Conservation (phyloP, 1,140 invertebrate genomes). For the Aphidius gifuensis region DNA sequence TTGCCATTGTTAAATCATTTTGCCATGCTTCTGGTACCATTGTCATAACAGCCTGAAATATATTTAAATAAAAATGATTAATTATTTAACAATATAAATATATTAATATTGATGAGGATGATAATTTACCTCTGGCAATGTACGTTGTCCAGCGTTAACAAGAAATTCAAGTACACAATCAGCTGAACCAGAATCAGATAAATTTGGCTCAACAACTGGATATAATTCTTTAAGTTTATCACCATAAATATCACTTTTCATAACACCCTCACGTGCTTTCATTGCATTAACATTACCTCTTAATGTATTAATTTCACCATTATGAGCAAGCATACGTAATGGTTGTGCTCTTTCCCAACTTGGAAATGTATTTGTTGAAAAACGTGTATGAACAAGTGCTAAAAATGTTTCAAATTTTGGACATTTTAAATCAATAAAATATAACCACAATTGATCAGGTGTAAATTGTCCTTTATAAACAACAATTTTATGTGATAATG, state of each 20-base stretch:
- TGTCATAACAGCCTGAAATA: slow-evolving; percentile 85
- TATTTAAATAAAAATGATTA: slow-evolving; percentile 11
- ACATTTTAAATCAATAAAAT: slow-evolving; percentile 69
- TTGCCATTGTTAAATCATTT: slow-evolving; percentile 88
- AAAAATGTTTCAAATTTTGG: slow-evolving; percentile 90
- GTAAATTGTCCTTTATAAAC: slow-evolving; percentile 99
- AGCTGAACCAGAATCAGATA: slow-evolving; percentile 95
- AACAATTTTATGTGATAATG: slow-evolving; percentile 82
- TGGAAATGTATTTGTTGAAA: slow-evolving; percentile 99
- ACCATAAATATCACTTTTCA: slow-evolving; percentile 84
- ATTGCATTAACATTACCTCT: slow-evolving; percentile 97
- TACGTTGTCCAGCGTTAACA: slow-evolving; percentile 84
- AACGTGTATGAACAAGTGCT: slow-evolving; percentile 93
- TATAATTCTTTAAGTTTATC: slow-evolving; percentile 82
- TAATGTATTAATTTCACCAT: slow-evolving; percentile 99
- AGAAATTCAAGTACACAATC: slow-evolving; percentile 98
- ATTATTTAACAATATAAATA: neutral
- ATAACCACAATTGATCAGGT: slow-evolving; percentile 89
- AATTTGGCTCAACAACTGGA: slow-evolving; percentile 95
- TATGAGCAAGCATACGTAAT: slow-evolving; percentile 93
- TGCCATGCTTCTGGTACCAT: slow-evolving; percentile 99
- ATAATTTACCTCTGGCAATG: slow-evolving; percentile 78
- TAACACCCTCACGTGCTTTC: slow-evolving; percentile 97
- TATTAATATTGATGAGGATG: slow-evolving; percentile 1
- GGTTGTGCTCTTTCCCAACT: slow-evolving; percentile 99